These are phyloP conservation scores for Melinopterus prodromus DNA, from an alignment of 2,888 invertebrate species.

Conservation along the genomic window DNA sequence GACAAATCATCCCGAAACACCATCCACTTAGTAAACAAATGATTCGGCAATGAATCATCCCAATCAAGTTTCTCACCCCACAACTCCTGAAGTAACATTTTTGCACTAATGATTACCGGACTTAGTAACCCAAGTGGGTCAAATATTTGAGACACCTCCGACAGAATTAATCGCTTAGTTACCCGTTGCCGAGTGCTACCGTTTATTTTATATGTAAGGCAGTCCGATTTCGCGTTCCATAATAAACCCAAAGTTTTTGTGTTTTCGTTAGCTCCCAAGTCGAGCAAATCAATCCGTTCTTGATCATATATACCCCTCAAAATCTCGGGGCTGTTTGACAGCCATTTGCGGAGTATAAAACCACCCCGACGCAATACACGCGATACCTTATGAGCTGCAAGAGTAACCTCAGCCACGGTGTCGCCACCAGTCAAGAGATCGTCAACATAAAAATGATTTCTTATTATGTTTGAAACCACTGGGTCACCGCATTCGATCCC, in stretches of 20 bases:
- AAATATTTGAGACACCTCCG: slow-evolving; percentile 41
- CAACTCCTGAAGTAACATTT: slow-evolving; percentile 45
- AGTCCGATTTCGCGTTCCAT: slow-evolving; percentile 31
- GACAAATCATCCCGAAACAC: too few relatives aligned
- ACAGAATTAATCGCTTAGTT: slow-evolving; percentile 27
- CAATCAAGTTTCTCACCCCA: slow-evolving; percentile 44
- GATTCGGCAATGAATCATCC: slow-evolving; percentile 40
- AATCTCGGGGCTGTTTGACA: slow-evolving; percentile 36
- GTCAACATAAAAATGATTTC: slow-evolving; percentile 5
- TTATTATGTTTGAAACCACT: neutral
- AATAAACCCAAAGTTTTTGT: slow-evolving; percentile 31
- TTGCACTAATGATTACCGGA: slow-evolving; percentile 44
- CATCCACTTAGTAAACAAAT: too few relatives aligned
- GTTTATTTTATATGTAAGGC: slow-evolving; percentile 30
- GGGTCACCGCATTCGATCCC: neutral
- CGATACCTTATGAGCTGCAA: too few relatives aligned
- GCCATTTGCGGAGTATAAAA: slow-evolving; percentile 45
- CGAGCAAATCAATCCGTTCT: neutral
- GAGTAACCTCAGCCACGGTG: neutral
- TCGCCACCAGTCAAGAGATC: neutral
- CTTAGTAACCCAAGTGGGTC: slow-evolving; percentile 44
- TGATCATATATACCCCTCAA: neutral
- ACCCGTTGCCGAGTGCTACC: neutral
- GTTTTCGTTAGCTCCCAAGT: neutral
- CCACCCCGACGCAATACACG: slow-evolving; percentile 19